Conservation (phyloP, 2,113 vertebrate genomes). For the Chlorodrepanis virens region DNA sequence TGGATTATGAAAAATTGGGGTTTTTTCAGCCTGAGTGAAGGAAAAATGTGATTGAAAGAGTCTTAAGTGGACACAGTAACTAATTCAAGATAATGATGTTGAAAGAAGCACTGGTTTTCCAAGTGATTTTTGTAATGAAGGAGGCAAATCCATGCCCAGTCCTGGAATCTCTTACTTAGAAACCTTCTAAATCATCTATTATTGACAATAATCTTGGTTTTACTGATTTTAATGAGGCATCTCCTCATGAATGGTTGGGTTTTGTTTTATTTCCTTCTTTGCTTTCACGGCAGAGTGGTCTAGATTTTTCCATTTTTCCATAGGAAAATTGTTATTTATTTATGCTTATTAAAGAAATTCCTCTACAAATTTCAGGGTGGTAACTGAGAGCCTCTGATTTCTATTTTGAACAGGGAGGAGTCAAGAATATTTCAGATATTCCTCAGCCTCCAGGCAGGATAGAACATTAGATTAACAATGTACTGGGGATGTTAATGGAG, state of each 20-base stretch:
- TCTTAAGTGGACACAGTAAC: not conserved
- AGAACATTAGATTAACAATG: not conserved
- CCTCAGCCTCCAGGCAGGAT: not conserved
- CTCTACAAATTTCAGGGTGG: not conserved
- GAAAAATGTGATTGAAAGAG: not conserved
- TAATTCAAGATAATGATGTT: not conserved
- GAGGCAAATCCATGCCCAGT: not conserved
- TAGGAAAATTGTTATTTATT: not conserved
- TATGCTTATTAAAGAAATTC: not conserved
- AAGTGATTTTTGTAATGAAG: not conserved
- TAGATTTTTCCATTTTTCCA: not conserved
- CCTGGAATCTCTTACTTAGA: not conserved
- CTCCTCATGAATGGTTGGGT: not conserved
- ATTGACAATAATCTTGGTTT: not conserved
- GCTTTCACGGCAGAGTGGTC: not conserved
- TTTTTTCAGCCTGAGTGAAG: not conserved
- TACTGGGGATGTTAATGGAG: not conserved
- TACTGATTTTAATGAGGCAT: not conserved
- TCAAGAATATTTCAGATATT: conserved; percentile 33
- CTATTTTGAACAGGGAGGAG: conserved; percentile 6
- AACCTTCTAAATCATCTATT: not conserved
- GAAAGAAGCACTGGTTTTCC: not conserved
- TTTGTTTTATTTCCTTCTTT: not conserved
- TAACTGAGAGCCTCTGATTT: not conserved
- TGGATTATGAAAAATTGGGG: accelerated